A percentile compares a stretch with the other conserved stretches of the same genome.
Conservation (phyloP, 2,888 invertebrate genomes). For the Drosophila demipolita region DNA sequence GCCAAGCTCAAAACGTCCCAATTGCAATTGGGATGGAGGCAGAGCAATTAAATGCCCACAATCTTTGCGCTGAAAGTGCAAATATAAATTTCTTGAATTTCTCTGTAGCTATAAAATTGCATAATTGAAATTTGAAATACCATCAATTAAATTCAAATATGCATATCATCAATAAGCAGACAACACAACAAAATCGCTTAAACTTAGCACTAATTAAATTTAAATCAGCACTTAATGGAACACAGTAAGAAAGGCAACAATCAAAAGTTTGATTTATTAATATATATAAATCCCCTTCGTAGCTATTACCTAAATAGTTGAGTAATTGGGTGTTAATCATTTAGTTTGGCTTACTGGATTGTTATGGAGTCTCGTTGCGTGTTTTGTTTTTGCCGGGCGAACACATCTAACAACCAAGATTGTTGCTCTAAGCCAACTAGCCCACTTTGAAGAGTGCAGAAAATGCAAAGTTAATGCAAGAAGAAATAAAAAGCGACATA, state of each 20-base stretch:
- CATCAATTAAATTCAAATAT: not conserved
- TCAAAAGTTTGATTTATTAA: not conserved
- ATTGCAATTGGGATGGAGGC: conserved; percentile 7
- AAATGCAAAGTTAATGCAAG: conserved; percentile 19
- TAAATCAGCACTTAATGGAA: not conserved
- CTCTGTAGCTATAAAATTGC: not conserved
- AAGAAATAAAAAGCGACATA: conserved; percentile 11
- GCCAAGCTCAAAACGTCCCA: not conserved
- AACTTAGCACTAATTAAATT: not conserved
- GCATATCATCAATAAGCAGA: no score
- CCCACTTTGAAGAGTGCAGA: conserved; percentile 8
- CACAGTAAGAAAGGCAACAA: not conserved
- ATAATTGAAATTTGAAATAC: not conserved
- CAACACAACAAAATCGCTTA: no score
- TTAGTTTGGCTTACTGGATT: conserved; percentile 27
- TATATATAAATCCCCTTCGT: not conserved
- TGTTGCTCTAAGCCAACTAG: conserved; percentile 4
- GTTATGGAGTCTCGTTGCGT: conserved; percentile 39
- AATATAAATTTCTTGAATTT: not conserved
- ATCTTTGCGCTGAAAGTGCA: not conserved
- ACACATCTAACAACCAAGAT: not conserved
- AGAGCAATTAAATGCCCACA: not conserved
- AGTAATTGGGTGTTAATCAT: not conserved
- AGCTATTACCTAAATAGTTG: not conserved
- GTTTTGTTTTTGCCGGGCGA: conserved; percentile 39